Conservation (phyloP, 2,113 vertebrate species). For the Pagrus major region DNA sequence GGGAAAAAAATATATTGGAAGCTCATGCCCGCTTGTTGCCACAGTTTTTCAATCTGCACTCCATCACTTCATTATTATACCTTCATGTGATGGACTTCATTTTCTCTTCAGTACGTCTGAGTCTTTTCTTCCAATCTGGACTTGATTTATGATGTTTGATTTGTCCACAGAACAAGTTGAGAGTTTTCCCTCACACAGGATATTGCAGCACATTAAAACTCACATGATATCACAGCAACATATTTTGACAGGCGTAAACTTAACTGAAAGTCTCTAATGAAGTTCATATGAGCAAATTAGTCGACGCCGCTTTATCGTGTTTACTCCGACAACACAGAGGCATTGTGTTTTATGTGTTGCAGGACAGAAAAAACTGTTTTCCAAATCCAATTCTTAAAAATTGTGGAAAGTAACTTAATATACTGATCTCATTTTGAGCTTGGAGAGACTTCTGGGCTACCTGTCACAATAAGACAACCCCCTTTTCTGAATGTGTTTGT, state of each 20-base stretch:
- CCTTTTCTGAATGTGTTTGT: not conserved
- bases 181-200: not conserved
- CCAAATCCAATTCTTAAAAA: not conserved
- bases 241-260: not conserved
- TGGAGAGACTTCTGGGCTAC: not conserved
- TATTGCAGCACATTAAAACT: not conserved
- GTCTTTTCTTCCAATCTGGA: not conserved
- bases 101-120: not conserved
- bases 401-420: not conserved
- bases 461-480: not conserved
- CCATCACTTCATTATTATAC: not conserved
- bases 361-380: not conserved
- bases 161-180: not conserved
- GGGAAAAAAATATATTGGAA: not conserved
- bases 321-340: not conserved
- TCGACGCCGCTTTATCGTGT: not conserved
- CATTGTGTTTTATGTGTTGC: not conserved
- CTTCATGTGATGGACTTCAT: not conserved
- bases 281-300: not conserved
- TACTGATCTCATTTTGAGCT: not conserved
- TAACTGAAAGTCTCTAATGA: constrained; percentile 5
- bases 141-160: not conserved
- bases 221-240: not conserved
- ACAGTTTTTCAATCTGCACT: constrained; percentile 8
- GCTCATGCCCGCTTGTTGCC: not conserved